Conservation (phyloP, 2,113 vertebrate genomes). For the Bucco capensis region DNA sequence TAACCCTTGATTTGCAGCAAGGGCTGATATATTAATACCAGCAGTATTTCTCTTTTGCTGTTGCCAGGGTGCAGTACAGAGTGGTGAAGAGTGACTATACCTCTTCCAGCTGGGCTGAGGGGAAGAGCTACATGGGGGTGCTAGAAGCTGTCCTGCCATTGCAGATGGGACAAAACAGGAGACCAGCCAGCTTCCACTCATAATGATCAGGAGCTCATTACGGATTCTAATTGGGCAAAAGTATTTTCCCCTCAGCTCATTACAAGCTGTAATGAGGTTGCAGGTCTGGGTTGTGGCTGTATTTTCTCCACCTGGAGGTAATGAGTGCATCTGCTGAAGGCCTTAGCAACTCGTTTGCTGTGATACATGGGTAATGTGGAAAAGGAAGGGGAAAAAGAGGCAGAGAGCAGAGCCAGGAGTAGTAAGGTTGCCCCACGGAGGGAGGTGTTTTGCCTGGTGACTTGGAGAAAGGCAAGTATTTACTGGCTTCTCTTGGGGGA, state of each 20-base stretch:
- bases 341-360: slow-evolving; percentile 54
- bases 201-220: slow-evolving; percentile 8
- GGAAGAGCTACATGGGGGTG: background rate
- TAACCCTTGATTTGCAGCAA: background rate
- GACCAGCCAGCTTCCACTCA: background rate
- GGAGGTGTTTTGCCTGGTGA: background rate
- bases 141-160: background rate
- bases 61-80: background rate
- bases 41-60: background rate
- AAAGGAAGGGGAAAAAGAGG: background rate
- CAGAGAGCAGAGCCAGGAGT: background rate
- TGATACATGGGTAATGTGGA: background rate
- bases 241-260: slow-evolving; percentile 63
- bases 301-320: slow-evolving; percentile 45
- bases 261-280: slow-evolving; percentile 55
- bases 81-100: background rate
- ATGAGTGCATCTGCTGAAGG: background rate
- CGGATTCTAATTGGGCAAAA: slow-evolving; percentile 67
- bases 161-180: background rate
- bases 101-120: background rate
- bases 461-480: background rate
- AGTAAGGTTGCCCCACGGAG: background rate
- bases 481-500: background rate
- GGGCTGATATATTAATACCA: background rate
- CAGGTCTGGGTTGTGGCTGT: slow-evolving; percentile 25